phyloP scores from a whole-genome alignment of 2,888 invertebrate species.

The Penaeus monodon region DNA sequence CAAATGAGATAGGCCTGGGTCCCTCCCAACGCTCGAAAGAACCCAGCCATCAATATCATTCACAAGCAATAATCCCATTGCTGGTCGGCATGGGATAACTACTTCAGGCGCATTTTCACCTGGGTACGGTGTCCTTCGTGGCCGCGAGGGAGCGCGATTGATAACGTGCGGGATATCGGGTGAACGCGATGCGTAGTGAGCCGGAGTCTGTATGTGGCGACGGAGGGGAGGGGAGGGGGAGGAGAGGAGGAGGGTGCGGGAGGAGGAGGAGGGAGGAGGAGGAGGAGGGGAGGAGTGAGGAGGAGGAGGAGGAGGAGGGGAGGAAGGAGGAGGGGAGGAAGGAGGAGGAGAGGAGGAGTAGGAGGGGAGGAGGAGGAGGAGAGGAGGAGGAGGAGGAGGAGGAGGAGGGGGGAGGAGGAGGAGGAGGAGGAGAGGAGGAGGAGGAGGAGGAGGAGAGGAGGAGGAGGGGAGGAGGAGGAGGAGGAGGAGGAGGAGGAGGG shows the following conservation, averaged over 20 bases:
- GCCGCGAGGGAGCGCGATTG: too few species aligned
- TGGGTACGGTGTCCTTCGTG: too few species aligned
- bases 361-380: background rate
- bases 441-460: background rate
- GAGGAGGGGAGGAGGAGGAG: background rate
- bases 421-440: conserved; percentile 3
- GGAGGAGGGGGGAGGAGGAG: background rate
- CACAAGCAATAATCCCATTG: too few species aligned
- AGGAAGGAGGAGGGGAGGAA: background rate
- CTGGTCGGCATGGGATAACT: too few species aligned
- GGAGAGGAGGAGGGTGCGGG: background rate
- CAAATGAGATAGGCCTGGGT: too few species aligned
- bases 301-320: too few species aligned
- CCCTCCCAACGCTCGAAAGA: too few species aligned
- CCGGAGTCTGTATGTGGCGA: background rate
- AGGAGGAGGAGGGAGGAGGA: background rate
- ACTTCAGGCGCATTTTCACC: too few species aligned
- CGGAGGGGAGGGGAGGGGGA: background rate
- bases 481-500: background rate
- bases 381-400: background rate
- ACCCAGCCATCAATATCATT: too few species aligned
- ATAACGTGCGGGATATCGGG: too few species aligned
- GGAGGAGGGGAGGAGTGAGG: background rate
- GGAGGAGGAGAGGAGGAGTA: background rate
- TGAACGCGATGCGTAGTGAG: too few species aligned